Percentiles rank a stretch among this genome's conserved stretches.
These are phyloP conservation scores for Latrodectus hesperus DNA, from an alignment of 2,888 invertebrate species.

Conservation along the genomic window DNA sequence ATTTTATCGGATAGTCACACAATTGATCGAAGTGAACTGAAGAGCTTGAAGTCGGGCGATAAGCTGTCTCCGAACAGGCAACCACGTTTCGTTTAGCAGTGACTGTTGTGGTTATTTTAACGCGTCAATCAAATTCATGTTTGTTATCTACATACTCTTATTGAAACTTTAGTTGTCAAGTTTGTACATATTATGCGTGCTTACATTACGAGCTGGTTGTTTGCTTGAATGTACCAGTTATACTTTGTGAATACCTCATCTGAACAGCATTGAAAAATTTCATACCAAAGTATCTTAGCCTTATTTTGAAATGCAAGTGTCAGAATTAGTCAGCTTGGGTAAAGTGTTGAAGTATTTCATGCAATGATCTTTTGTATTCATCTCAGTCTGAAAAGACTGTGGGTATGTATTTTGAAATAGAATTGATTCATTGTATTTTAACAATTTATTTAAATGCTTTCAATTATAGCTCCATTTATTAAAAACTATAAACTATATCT, in stretches of 20 bases:
- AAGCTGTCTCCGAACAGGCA: conserved; percentile 61
- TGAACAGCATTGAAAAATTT: conserved; percentile 38
- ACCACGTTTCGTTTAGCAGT: conserved; percentile 59
- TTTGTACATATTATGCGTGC: conserved; percentile 52
- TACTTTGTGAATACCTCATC: conserved; percentile 63
- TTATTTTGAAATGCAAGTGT: too few relatives aligned
- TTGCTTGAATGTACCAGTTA: conserved; percentile 38
- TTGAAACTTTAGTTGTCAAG: conserved; percentile 3
- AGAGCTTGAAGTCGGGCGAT: conserved; percentile 29
- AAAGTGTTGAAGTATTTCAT: too few relatives aligned
- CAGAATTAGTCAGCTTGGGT: too few relatives aligned
- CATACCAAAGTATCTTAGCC: conserved; percentile 34
- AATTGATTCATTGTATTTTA: too few relatives aligned
- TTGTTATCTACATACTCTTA: neutral
- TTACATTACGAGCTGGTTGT: conserved; percentile 29
- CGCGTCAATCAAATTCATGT: neutral
- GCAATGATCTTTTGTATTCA: too few relatives aligned
- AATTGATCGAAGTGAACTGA: conserved; percentile 12
- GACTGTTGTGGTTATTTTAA: neutral
- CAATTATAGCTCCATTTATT: too few relatives aligned
- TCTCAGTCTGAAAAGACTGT: too few relatives aligned
- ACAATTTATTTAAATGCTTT: too few relatives aligned
- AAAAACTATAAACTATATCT: too few relatives aligned
- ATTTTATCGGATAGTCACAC: conserved; percentile 27
- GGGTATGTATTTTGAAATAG: too few relatives aligned